These are phyloP conservation scores for Synodontis membranacea DNA, from an alignment of 2,113 vertebrate species.

Conservation along the genomic window DNA sequence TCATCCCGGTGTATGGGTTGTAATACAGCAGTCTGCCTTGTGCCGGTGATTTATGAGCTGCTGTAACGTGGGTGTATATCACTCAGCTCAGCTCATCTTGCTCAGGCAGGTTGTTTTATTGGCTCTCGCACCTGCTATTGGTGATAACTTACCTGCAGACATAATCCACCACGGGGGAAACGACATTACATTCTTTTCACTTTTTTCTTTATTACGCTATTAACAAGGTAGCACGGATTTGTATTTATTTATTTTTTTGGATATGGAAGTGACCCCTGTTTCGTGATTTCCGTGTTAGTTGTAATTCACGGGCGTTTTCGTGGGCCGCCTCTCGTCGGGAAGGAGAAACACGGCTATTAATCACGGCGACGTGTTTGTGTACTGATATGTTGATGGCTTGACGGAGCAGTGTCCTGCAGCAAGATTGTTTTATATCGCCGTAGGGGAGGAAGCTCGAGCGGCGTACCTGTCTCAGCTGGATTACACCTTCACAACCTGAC, in stretches of 20 bases:
- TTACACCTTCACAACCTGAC: not conserved
- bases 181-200: slow-evolving; percentile 1
- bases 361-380: slow-evolving; percentile 20
- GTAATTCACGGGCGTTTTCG: not conserved
- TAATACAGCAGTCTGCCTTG: slow-evolving; percentile 39
- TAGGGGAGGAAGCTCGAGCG: not conserved
- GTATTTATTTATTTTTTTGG: too few species aligned
- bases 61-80: slow-evolving; percentile 63
- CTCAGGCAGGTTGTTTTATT: slow-evolving; percentile 59
- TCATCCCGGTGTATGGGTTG: slow-evolving; percentile 31
- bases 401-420: slow-evolving; percentile 39
- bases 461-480: not conserved
- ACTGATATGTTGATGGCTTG: slow-evolving; percentile 49
- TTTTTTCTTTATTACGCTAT: not conserved
- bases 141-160: slow-evolving; percentile 15
- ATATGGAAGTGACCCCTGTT: slow-evolving; percentile 2
- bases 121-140: slow-evolving; percentile 53
- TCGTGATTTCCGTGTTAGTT: not conserved
- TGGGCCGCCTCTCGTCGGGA: not conserved
- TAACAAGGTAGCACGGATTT: not conserved
- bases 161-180: not conserved
- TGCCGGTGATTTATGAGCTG: slow-evolving; percentile 63
- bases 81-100: slow-evolving; percentile 36
- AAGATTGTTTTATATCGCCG: slow-evolving; percentile 21
- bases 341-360: slow-evolving; percentile 39